Evolutionary conservation across 2,113 vertebrate genomes (phyloP).

Genomic region (Pseudolaguvia tuberculata): DNA sequence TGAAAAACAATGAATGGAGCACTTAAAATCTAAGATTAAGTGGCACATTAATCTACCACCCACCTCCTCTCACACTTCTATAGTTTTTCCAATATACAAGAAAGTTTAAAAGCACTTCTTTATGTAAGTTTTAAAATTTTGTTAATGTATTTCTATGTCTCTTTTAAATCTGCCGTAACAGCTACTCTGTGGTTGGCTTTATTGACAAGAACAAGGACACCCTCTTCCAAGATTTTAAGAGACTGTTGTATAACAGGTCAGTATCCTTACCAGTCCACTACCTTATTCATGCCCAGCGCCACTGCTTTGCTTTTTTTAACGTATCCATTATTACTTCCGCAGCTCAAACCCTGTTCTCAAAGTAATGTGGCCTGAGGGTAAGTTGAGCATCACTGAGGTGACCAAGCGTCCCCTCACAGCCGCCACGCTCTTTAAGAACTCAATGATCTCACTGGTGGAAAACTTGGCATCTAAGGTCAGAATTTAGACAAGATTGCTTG

Average conservation of each 20-base stretch:
- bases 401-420: constrained; percentile 93
- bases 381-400: constrained; percentile 94
- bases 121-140: not conserved
- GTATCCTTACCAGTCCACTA: not conserved
- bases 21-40: too few relatives aligned
- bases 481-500: not conserved
- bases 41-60: constrained; percentile 23
- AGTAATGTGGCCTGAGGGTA: constrained; percentile 96
- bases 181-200: constrained; percentile 91
- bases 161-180: constrained; percentile 49
- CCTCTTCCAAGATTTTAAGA: constrained; percentile 98
- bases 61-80: constrained; percentile 13
- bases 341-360: constrained; percentile 91
- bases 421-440: constrained; percentile 93
- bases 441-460: constrained; percentile 95
- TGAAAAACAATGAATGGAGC: constrained; percentile 23
- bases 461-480: constrained; percentile 92
- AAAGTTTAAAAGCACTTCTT: not conserved
- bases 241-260: constrained; percentile 97
- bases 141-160: constrained; percentile 7
- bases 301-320: not conserved
- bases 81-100: not conserved
- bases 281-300: constrained; percentile 11
- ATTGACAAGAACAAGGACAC: constrained; percentile 99
- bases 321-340: constrained; percentile 12